These are phyloP conservation scores for Thaleichthys pacificus DNA, from an alignment of 2,797 vertebrate species.

Conservation along the genomic window DNA sequence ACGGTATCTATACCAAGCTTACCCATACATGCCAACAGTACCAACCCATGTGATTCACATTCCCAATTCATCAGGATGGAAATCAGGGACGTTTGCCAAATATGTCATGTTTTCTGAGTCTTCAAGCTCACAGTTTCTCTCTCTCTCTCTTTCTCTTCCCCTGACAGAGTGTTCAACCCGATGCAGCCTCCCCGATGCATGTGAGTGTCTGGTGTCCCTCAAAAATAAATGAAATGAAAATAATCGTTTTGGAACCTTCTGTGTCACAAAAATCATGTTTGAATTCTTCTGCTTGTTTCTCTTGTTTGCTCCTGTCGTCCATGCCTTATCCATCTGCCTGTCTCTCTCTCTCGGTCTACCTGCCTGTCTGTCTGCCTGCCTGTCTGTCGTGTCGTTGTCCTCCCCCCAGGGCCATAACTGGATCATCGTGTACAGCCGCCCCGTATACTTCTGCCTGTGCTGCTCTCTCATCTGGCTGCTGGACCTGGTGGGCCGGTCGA, in stretches of 20 bases:
- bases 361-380: no score
- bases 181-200: slow-evolving; percentile 92
- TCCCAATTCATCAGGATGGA: no score
- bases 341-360: not conserved
- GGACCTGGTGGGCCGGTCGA: slow-evolving; percentile 87
- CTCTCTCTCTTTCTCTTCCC: slow-evolving; percentile 11
- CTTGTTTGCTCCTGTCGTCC: slow-evolving; percentile 66
- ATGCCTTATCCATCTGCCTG: slow-evolving; percentile 56
- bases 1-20: no score
- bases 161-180: slow-evolving; percentile 87
- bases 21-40: no score
- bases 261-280: no score
- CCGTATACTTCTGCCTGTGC: slow-evolving; percentile 99
- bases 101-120: no score
- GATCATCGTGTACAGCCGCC: slow-evolving; percentile 98
- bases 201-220: slow-evolving; percentile 71
- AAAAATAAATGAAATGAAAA: no score
- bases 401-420: slow-evolving; percentile 91
- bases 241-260: no score
- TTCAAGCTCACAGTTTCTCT: no score
- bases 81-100: no score
- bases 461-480: slow-evolving; percentile 97
- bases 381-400: slow-evolving; percentile 50
- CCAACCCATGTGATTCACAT: no score
- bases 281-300: no score